A percentile compares a stretch with the other conserved stretches of the same genome.
These are phyloP conservation scores for Ctenomys sociabilis DNA, from an alignment of 2,113 vertebrate species.

Conservation along the genomic window DNA sequence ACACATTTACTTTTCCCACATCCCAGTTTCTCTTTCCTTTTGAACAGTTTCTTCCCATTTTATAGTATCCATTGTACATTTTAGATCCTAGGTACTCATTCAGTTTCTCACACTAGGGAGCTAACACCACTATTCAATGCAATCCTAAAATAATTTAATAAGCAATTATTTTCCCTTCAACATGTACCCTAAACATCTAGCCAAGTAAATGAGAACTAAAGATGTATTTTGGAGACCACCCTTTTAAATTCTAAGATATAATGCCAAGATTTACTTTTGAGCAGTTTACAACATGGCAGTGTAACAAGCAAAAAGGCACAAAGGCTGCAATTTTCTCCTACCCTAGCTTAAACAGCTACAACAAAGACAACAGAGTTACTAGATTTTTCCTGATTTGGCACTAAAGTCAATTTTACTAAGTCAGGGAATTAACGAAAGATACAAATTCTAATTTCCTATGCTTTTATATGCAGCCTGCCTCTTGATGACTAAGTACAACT, in stretches of 20 bases:
- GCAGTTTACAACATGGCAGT: constrained; percentile 59
- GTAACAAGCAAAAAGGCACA: constrained; percentile 53
- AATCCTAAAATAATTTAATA: not conserved
- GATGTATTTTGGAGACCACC: not conserved
- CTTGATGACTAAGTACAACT: constrained; percentile 31
- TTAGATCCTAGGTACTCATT: not conserved
- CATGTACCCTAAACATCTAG: not conserved
- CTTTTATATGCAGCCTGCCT: not conserved
- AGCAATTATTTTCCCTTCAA: constrained; percentile 9
- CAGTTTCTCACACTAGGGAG: not conserved
- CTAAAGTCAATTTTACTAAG: constrained; percentile 45
- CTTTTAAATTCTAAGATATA: constrained; percentile 14
- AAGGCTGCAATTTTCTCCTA: constrained; percentile 57
- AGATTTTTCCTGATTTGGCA: constrained; percentile 54
- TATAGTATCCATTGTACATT: not conserved
- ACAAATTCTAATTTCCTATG: constrained; percentile 42
- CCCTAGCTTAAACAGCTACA: constrained; percentile 37
- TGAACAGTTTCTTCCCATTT: not conserved
- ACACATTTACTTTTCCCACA: no score
- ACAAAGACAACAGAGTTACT: constrained; percentile 52
- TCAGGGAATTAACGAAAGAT: not conserved
- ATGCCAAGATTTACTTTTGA: constrained; percentile 37
- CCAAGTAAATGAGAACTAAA: constrained; percentile 56
- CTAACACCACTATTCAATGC: not conserved
- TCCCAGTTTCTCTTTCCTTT: not conserved